These are phyloP conservation scores for Cyanoramphus novaezelandiae DNA, from an alignment of 2,113 vertebrate genomes.

Conservation along the genomic window DNA sequence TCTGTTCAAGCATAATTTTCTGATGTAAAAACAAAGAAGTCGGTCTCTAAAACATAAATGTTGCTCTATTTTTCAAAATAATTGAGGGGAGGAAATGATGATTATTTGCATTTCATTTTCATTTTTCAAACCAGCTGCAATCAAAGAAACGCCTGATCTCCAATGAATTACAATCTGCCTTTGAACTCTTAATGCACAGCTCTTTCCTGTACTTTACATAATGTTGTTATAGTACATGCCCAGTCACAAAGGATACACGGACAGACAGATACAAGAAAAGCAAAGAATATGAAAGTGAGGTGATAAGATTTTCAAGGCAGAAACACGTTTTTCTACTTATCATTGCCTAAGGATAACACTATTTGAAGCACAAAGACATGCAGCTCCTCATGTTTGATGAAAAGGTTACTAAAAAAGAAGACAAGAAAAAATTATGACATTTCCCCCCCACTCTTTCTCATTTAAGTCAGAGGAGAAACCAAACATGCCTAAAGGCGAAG, in stretches of 20 bases:
- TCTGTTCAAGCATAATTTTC: not conserved
- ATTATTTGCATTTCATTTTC: conserved; percentile 10
- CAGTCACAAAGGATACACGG: conserved; percentile 30
- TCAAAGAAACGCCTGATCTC: conserved; percentile 12
- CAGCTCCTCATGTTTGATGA: conserved; percentile 1
- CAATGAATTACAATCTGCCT: conserved; percentile 15
- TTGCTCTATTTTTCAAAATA: not conserved
- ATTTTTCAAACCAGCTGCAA: conserved; percentile 1
- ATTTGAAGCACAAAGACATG: conserved; percentile 28
- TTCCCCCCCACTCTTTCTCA: not conserved
- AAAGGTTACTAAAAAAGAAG: conserved; percentile 24
- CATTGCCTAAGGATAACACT: conserved; percentile 26
- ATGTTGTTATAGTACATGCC: not conserved
- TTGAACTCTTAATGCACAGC: conserved; percentile 22
- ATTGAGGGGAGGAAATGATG: not conserved
- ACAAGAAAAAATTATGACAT: conserved; percentile 19
- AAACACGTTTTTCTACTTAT: conserved; percentile 48
- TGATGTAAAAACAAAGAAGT: not conserved
- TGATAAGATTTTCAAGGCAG: conserved; percentile 50
- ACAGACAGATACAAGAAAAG: conserved; percentile 18
- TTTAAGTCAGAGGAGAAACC: not conserved
- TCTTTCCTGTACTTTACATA: conserved; percentile 44
- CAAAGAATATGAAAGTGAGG: conserved; percentile 41
- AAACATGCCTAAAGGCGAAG: not conserved
- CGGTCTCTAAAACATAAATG: not conserved